phyloP scores from a whole-genome alignment of 2,888 invertebrate genomes.

The Acanthosepion esculentum region DNA sequence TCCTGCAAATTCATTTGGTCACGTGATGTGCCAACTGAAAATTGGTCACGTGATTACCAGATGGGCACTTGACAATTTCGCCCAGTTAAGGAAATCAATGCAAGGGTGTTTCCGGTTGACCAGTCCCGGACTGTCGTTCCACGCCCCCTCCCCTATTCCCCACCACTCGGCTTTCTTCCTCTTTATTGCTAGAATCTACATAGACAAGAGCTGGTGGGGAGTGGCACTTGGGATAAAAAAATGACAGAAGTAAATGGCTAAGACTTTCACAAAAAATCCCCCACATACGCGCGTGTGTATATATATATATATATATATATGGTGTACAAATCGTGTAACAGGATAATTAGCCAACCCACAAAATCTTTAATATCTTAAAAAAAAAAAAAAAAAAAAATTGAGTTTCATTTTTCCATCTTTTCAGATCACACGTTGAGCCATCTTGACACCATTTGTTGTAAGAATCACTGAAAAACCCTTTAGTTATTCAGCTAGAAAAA shows the following conservation, averaged over 20 bases:
- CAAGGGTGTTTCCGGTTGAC: conserved; percentile 22
- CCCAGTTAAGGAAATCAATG: background rate
- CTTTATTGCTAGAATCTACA: background rate
- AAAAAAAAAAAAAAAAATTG: too few species aligned
- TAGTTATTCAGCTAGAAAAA: too few species aligned
- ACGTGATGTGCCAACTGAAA: background rate
- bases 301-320: too few species aligned
- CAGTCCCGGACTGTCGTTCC: background rate
- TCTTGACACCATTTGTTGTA: too few species aligned
- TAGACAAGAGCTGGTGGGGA: background rate
- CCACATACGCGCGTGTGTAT: too few species aligned
- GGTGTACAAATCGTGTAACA: too few species aligned
- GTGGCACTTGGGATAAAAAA: background rate
- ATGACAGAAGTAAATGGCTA: background rate
- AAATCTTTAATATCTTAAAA: too few species aligned
- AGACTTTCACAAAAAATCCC: too few species aligned
- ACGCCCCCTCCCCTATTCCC: rapidly evolving
- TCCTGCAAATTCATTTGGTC: background rate
- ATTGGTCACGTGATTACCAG: background rate
- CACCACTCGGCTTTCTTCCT: background rate
- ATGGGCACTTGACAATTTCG: background rate
- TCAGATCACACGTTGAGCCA: too few species aligned
- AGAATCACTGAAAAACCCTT: too few species aligned
- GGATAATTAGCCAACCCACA: too few species aligned
- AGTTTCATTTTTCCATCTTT: too few species aligned